Base-by-base conservation (phyloP, 2,113 vertebrate genomes). In the Dicrurus megarhynchus region DNA sequence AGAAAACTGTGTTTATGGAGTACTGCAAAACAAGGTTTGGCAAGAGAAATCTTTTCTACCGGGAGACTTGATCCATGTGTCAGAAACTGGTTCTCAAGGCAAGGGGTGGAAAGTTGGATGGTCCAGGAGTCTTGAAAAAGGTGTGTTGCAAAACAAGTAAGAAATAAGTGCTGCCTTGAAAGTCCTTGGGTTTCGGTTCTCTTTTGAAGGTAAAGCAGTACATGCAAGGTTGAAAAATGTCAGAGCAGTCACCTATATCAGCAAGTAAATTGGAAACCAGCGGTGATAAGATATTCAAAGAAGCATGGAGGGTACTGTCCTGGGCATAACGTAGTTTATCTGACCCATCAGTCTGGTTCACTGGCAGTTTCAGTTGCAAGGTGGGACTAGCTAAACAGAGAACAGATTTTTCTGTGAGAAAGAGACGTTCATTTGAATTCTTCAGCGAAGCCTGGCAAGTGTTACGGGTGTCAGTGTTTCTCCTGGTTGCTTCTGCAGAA, bases 141-240 rank as follows among this genome's bases (percentile, higher is more conserved):
- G 46, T 92, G 78, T 83, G 61, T 75, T 75, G 52, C 80, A 87
- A 78, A 73, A 86, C 79, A 91, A 89, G 73, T 74, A 35, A 93
- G 93, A 96, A 95, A 19, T 47, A 84, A 90, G 56, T 13, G 56
- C 92, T 89, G 68, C 85, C 93, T 90, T 94, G 85, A 96, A 96
- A 96, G 92, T 86, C 83, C 64, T 92, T 64, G 64, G 76, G 93
- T 97, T 97, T 97, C 90, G 4, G 90, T 97, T 97, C 96, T 64
- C 53, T 90, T 96, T 93, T 96, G 88, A 94, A 94, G 89, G 80
- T 92, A 75, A 80, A 95, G 83, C 71, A 42, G 68, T 75, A 60
- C 57, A 92, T 28, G 60, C 47, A 82, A 84, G 80, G 69, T 27
- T 79, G 96, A 96, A 84, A 97, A 94, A 95, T 87, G 93, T 96